These are phyloP conservation scores for Ochropleura plecta DNA, from an alignment of 2,888 invertebrate genomes.

Conservation along the genomic window DNA sequence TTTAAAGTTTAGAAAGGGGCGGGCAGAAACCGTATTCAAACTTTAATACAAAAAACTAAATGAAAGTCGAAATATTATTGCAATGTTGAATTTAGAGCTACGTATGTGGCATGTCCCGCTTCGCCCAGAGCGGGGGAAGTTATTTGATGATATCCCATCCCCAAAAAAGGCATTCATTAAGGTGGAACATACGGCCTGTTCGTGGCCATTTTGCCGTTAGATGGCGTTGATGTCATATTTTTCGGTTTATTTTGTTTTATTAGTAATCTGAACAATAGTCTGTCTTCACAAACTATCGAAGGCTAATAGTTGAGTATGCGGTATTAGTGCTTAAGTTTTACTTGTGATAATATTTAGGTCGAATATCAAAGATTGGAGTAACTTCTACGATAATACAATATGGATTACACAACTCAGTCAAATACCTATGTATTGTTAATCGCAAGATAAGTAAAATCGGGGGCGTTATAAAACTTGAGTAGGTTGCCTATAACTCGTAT, in stretches of 20 bases:
- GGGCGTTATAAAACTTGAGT: background rate
- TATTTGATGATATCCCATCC: too few relatives aligned
- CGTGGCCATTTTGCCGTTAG: too few relatives aligned
- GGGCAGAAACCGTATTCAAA: too few relatives aligned
- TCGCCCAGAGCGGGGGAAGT: too few relatives aligned
- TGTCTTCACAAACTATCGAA: background rate
- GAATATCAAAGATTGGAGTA: slow-evolving; percentile 27
- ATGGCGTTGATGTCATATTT: too few relatives aligned
- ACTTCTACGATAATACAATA: slow-evolving; percentile 18
- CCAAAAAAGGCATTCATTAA: background rate
- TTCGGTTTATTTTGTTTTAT: too few relatives aligned
- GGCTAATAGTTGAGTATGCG: slow-evolving; percentile 9
- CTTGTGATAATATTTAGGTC: slow-evolving; percentile 24
- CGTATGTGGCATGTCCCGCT: too few relatives aligned
- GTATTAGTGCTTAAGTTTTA: slow-evolving; percentile 23
- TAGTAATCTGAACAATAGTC: too few relatives aligned
- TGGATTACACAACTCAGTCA: slow-evolving; percentile 7
- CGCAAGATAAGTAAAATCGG: slow-evolving; percentile 18
- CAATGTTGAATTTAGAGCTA: background rate
- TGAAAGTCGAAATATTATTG: background rate
- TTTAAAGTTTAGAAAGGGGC: too few relatives aligned
- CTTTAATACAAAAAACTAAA: too few relatives aligned
- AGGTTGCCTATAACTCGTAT: background rate
- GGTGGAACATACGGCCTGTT: background rate
- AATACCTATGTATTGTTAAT: slow-evolving; percentile 13